Evolutionary conservation across 2,888 invertebrate species (phyloP).

Genomic region (Torymus aiolomorphi): DNA sequence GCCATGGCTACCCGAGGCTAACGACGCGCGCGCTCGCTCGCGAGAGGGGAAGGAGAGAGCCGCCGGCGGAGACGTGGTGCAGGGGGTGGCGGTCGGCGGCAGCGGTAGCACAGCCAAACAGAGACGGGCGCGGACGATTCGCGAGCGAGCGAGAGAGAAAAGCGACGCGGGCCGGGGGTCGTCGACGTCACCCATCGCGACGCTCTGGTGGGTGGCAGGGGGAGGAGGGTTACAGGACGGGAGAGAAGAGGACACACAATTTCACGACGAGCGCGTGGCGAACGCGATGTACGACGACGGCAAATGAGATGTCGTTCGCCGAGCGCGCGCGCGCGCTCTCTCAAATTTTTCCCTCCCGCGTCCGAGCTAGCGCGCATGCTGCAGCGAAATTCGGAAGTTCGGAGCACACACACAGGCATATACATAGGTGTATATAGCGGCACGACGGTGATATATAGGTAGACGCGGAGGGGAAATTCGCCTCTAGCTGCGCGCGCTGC

Average conservation of each 20-base stretch:
- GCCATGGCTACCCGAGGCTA: slow-evolving; percentile 61
- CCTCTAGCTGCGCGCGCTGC: neutral
- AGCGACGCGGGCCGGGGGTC: slow-evolving; percentile 16
- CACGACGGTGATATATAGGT: neutral
- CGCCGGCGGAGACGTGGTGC: neutral
- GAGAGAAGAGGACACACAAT: too few relatives aligned
- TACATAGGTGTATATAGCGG: too few relatives aligned
- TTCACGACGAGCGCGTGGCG: too few relatives aligned
- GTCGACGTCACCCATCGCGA: neutral
- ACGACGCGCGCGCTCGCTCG: neutral
- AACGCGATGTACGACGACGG: too few relatives aligned
- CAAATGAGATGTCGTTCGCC: too few relatives aligned
- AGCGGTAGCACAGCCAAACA: neutral
- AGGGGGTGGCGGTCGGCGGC: slow-evolving; percentile 6
- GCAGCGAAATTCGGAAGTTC: too few relatives aligned
- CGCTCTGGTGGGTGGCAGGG: too few relatives aligned
- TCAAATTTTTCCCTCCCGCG: too few relatives aligned
- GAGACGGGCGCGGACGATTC: slow-evolving; percentile 9
- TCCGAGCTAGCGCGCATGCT: too few relatives aligned
- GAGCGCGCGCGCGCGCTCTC: too few relatives aligned
- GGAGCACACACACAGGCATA: too few relatives aligned
- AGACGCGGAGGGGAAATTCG: slow-evolving; percentile 12
- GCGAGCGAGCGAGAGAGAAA: slow-evolving; percentile 22
- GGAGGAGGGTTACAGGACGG: too few relatives aligned
- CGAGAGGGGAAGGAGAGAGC: neutral